Evolutionary conservation across 2,888 invertebrate genomes (phyloP), one percentile per base, ranked within the genome.

Genomic region (Ornithoptera priamus): DNA sequence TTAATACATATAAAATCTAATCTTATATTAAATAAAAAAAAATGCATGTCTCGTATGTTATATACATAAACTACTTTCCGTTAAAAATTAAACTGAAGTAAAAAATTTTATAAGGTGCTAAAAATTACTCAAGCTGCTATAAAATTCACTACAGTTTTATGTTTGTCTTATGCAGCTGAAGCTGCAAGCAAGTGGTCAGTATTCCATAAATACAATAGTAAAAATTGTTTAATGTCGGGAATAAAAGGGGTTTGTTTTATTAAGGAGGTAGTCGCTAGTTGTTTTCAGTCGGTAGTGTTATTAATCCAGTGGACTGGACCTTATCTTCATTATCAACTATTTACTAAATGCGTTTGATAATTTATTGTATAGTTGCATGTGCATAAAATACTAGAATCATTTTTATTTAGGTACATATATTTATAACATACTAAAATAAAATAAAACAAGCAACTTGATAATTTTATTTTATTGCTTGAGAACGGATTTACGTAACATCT

Each of bases 351-450:
- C 22, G 62, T 62, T 30, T 46, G 15, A 18, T 42, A 18, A 46
- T 62, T 46, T 50, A 50, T 46, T 62, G 22, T n/a, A 24, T 62
- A 42, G 42, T 62, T 62, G 17, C 18, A 60, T n/a, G 24, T 18
- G 30, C 39, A 36, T 60, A 30, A 36, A 60, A 59, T 59, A 24
- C 24, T 22, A 57, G 20, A 57, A 50, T 50, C 18, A 50, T 50
- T 50, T 50, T 50, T 17, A 50, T 17, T 18, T 18, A 18, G 50
- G 3, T 50, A 17, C 50, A 18, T 50, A 15, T 50, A 50, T 17
- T 50, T 50, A 50, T 50, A 50, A 50, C 50, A 50, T 15, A 15
- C 15, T 15, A 50, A 17, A 50, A 50, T 15, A 50, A 50, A 17
- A 50, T 50, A 17, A 50, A 50, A 50, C 50, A 18, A 15, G 30